Conservation (phyloP, 2,113 vertebrate genomes). For the Hypomesus transpacificus region DNA sequence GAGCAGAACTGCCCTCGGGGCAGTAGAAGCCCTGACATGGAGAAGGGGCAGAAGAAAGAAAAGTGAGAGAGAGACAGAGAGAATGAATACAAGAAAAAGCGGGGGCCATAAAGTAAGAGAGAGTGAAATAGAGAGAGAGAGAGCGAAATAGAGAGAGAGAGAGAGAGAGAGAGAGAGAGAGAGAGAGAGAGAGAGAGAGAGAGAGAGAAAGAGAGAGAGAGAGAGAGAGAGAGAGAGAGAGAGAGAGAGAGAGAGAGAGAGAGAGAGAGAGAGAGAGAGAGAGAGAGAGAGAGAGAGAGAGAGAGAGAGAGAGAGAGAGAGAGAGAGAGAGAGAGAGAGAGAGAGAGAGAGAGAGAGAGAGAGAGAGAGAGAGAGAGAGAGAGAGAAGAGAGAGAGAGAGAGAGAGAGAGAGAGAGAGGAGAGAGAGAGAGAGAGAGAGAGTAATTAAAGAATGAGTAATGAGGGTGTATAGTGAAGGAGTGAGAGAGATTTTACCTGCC, state of each 20-base stretch:
- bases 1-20: slow-evolving; percentile 65
- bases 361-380: not conserved
- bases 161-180: slow-evolving; percentile 1
- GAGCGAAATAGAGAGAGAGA: not conserved
- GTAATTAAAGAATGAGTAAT: not conserved
- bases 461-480: not conserved
- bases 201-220: not conserved
- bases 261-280: not conserved
- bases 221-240: not conserved
- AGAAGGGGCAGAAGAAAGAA: not conserved
- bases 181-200: not conserved
- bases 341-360: not conserved
- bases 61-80: not conserved
- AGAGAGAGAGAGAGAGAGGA: not conserved
- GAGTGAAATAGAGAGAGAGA: not conserved
- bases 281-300: not conserved
- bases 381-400: not conserved
- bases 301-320: not conserved
- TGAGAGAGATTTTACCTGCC: not conserved
- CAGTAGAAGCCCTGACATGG: slow-evolving; percentile 79
- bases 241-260: not conserved
- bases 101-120: not conserved
- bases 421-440: not conserved
- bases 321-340: not conserved
- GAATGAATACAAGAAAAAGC: not conserved